A percentile compares a stretch with the other conserved stretches of the same genome.
Evolutionary conservation across 2,888 invertebrate genomes (phyloP).

Genomic region (Monopis laevigella): DNA sequence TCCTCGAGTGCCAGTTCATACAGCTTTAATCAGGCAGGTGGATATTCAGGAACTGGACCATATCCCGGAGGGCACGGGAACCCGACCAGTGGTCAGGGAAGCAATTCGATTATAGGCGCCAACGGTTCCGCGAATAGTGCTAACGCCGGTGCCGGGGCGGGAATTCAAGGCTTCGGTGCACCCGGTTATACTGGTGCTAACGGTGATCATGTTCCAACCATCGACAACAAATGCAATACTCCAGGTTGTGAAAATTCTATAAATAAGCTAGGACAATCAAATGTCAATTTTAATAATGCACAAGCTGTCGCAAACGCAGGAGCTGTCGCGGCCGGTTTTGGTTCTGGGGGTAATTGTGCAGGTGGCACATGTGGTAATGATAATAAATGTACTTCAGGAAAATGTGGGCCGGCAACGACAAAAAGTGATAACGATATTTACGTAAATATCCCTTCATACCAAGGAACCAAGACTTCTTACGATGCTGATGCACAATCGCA

Average conservation of each 20-base stretch:
- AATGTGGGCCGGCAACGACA: background rate
- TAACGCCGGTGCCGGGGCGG: background rate
- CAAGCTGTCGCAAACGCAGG: constrained; percentile 16
- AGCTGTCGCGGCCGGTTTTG: constrained; percentile 18
- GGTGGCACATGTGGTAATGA: constrained; percentile 20
- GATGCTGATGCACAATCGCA: constrained; percentile 7
- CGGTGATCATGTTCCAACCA: background rate
- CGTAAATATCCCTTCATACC: constrained; percentile 19
- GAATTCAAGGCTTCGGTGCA: constrained; percentile 19
- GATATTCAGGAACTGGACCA: constrained; percentile 21
- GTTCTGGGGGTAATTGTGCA: constrained; percentile 15
- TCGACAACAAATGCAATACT: background rate
- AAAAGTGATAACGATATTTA: constrained; percentile 20
- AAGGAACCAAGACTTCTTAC: constrained; percentile 17
- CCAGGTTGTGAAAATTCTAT: background rate
- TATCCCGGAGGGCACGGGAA: constrained; percentile 15
- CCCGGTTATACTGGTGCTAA: constrained; percentile 17
- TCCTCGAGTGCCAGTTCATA: constrained; percentile 52
- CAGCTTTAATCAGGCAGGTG: constrained; percentile 35
- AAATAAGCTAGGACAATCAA: background rate
- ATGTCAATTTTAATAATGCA: constrained; percentile 1
- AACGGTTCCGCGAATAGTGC: background rate
- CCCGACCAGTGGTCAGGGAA: constrained; percentile 4
- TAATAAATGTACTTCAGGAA: constrained; percentile 9
- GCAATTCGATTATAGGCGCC: constrained; percentile 3